Evolutionary conservation across 2,888 invertebrate species (phyloP), one percentile per base, ranked within the genome.

Genomic region (Polymixis flavicincta): DNA sequence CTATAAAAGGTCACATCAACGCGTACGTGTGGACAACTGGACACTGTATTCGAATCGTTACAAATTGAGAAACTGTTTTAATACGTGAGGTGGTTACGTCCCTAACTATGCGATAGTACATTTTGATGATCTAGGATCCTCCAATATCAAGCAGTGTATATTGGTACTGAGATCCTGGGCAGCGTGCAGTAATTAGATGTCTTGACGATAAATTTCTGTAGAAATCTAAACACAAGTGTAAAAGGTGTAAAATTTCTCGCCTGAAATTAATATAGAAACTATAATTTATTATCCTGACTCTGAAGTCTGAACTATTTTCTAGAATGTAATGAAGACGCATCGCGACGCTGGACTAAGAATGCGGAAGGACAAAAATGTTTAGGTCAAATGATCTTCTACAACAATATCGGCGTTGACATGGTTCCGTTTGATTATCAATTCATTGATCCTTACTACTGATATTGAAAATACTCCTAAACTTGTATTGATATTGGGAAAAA

Each of bases 1-100:
- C 86, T 88, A 90, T 88, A 89, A 91, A 92, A 90, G 88, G 87
- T 88, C 87, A 82, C 86, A 89, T 87, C 87, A 85, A 81, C 55
- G 75, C 45, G 76, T 87, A 86, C 83, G 80, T 82, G 85, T 80
- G 79, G 84, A 86, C 83, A 76, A 57, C 65, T 80, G 79, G 84
- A 86, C 83, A 76, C 60, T 67, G 71, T 65, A 74, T 85, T 86
- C 88, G 87, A 87, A 86, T 87, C 79, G 68, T 76, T 85, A 74
- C 71, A 87, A 88, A 88, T 89, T 89, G 87, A 84, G 89, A 88
- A 88, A 92, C 85, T 82, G 64, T 66, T 69, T 80, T 76, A 54
- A 79, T 72, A 87, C 89, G 89, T 90, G 90, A 86, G 68, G 52
- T 63, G 87, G 8, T 65, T 87, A 68, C 68, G 25, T 32, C 19